A percentile compares a stretch with the other conserved stretches of the same genome.
Conservation (phyloP, 2,888 invertebrate genomes). For the Timandra comae region DNA sequence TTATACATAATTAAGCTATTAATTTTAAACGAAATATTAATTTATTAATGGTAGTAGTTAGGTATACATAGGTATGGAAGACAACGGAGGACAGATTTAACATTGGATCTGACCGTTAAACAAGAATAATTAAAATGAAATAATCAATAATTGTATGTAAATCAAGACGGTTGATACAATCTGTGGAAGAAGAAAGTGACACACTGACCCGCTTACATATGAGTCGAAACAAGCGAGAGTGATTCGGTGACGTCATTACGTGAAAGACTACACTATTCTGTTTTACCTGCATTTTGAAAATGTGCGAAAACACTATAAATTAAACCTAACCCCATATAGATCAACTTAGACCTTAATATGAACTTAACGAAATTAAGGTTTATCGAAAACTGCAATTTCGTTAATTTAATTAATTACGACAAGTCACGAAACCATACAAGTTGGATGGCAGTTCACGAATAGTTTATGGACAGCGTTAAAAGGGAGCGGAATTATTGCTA, state of each 20-base stretch:
- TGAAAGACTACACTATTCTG: constrained; percentile 1
- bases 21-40: no score
- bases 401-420: constrained; percentile 45
- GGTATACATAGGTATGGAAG: no score
- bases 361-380: constrained; percentile 27
- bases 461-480: constrained; percentile 16
- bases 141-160: no score
- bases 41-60: no score
- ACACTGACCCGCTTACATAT: constrained; percentile 49
- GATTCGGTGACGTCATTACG: constrained; percentile 36
- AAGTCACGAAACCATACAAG: constrained; percentile 42
- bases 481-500: constrained; percentile 8
- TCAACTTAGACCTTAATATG: constrained; percentile 1
- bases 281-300: no score
- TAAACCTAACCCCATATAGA: constrained; percentile 4
- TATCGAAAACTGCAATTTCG: constrained; percentile 39
- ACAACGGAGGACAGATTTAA: no score
- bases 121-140: no score
- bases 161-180: constrained; percentile 30
- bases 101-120: no score
- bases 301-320: no score
- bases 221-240: constrained; percentile 53
- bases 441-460: constrained; percentile 13
- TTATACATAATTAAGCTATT: no score
- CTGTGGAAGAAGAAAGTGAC: constrained; percentile 61